A percentile compares a stretch with the other conserved stretches of the same genome.
phyloP scores from a whole-genome alignment of 2,113 vertebrate genomes.

The Larimichthys crocea region DNA sequence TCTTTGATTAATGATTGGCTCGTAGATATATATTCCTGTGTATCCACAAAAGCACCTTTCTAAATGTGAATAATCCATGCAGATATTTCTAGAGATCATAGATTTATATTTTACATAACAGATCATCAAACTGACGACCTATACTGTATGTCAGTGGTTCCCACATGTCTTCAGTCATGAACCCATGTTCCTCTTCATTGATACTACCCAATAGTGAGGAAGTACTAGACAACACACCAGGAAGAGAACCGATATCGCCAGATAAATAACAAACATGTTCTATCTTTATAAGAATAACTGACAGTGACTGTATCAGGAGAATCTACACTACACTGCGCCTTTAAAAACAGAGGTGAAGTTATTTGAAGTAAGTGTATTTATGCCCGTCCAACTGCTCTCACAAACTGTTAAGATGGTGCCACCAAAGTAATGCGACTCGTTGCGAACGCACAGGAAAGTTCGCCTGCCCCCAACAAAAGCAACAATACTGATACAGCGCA shows the following conservation, averaged over 20 bases:
- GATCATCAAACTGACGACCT: neutral
- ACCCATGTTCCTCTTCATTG: neutral
- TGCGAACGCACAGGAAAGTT: neutral
- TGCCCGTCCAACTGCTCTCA: neutral
- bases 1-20: slow-evolving; percentile 32
- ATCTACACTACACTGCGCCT: neutral
- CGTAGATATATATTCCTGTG: neutral
- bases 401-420: neutral
- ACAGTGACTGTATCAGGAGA: neutral
- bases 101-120: slow-evolving; percentile 9
- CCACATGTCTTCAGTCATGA: neutral
- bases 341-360: neutral
- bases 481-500: neutral
- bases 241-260: neutral
- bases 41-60: neutral
- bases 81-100: neutral
- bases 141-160: neutral
- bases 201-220: neutral
- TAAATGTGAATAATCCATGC: neutral
- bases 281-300: neutral
- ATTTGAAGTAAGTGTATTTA: neutral
- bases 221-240: neutral
- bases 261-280: neutral
- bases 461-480: no score
- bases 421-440: neutral